Evolutionary conservation across 2,797 vertebrate genomes (phyloP), one percentile per base, ranked within the genome.

Genomic region (Synanceia verrucosa): DNA sequence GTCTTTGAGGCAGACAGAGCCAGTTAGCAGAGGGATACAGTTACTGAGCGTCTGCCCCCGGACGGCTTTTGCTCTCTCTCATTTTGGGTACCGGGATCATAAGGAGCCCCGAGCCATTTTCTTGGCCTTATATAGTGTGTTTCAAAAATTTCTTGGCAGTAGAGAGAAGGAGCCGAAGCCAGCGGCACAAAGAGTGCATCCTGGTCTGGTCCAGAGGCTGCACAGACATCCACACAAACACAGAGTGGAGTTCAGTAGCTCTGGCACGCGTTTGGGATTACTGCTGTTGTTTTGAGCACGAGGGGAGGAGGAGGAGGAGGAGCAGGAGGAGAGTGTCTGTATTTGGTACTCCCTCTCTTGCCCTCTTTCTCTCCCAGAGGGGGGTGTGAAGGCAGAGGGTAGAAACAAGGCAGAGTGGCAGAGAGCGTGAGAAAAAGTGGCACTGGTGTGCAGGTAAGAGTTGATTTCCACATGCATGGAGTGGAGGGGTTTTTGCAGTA

Each of bases 121-220:
- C 80, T 87, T 89, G 89, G 88, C 91, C 90, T 90, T 93, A 92
- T 92, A 92, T 89, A 93, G 92, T 34, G 44, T 61, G 86, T 88
- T 90, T 90, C 26, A 2, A 63, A 88, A 67, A 82, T 58, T 86
- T 90, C 83, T 88, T 89, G 89, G 91, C 90, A 86, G 73, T 79
- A 58, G 78, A 68, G 58, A 2, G 68, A 60, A 78, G 64, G 81
- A 85, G 65, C 33, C 23, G 3, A 26, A 87, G 89, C 82, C 84
- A 86, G 85, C 69, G 34, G 79, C 39, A 76, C 52, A 73, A 79
- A 84, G 81, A 85, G 76, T 63, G 85, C 29, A 55, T 88, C 86
- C 85, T 66, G 85, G 79, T 87, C 76, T 73, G 9, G 84, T 87
- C 69, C 81, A 63, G 80, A 83, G 84, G 81, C 80, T 80, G 68